These are phyloP conservation scores for Beroe forskalii DNA, from an alignment of 37 sponge, comb jelly and placozoan species.

Conservation along the genomic window DNA sequence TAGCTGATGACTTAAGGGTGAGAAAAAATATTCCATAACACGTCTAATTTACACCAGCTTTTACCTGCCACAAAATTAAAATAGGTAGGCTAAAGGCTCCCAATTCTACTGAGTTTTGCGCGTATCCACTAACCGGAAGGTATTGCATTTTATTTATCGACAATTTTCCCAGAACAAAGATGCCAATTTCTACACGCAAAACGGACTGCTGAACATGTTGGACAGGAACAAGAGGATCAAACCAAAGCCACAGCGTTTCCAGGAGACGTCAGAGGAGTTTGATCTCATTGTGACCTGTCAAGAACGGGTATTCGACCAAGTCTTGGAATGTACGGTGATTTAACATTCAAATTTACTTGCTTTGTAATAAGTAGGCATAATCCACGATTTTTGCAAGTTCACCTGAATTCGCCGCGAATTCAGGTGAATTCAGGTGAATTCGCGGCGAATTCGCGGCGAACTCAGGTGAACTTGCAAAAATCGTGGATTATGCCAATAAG, in stretches of 20 bases:
- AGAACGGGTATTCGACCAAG: slow-evolving; percentile 93
- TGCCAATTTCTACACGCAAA: slow-evolving; percentile 78
- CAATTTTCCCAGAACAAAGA: slow-evolving; percentile 10
- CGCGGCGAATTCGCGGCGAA: no score
- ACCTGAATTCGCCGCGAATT: no score
- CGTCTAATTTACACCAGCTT: no score
- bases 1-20: slow-evolving; percentile 81
- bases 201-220: slow-evolving; percentile 96
- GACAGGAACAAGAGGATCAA: slow-evolving; percentile 96
- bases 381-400: no score
- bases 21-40: no score
- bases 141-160: not conserved
- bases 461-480: no score
- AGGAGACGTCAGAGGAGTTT: slow-evolving; percentile 77
- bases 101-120: not conserved
- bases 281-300: slow-evolving; percentile 92
- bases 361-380: no score
- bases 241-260: slow-evolving; percentile 85
- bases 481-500: no score
- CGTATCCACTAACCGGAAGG: not conserved
- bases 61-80: no score
- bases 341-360: no score
- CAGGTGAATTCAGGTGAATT: no score
- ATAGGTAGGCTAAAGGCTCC: no score
- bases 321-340: slow-evolving; percentile 89